A percentile compares a stretch with the other conserved stretches of the same genome.
These are phyloP conservation scores for Ophthalmolycus amberensis DNA, from an alignment of 2,113 vertebrate genomes.

Conservation along the genomic window DNA sequence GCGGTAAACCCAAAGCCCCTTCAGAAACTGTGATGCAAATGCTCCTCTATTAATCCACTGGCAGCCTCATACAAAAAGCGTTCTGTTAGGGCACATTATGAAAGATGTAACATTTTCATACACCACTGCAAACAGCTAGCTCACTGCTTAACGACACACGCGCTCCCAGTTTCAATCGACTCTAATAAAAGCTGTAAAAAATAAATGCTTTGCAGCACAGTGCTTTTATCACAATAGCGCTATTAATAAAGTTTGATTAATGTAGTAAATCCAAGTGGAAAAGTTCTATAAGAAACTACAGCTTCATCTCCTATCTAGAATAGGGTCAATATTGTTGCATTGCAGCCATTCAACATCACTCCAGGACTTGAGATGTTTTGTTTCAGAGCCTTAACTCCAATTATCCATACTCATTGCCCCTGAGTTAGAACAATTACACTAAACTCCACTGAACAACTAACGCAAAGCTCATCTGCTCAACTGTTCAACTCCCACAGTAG, in stretches of 20 bases:
- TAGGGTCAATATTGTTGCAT: background rate
- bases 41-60: background rate
- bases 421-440: background rate
- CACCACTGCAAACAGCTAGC: background rate
- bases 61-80: background rate
- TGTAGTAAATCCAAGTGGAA: background rate
- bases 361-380: conserved; percentile 7
- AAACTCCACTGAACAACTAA: conserved; percentile 22
- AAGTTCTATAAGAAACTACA: background rate
- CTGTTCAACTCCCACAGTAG: conserved; percentile 19
- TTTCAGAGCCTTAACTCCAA: background rate
- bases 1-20: background rate
- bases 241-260: background rate
- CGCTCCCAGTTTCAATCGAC: background rate
- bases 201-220: conserved; percentile 2
- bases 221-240: background rate
- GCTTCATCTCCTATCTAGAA: conserved; percentile 3
- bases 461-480: conserved; percentile 27
- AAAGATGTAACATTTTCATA: background rate
- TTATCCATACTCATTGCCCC: background rate
- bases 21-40: background rate
- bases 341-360: background rate
- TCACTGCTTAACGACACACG: background rate
- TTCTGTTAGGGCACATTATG: background rate
- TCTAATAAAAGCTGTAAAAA: conserved; percentile 11